Evolutionary conservation across 2,888 invertebrate genomes (phyloP).

Genomic region (Zaprionus obscuricornis): DNA sequence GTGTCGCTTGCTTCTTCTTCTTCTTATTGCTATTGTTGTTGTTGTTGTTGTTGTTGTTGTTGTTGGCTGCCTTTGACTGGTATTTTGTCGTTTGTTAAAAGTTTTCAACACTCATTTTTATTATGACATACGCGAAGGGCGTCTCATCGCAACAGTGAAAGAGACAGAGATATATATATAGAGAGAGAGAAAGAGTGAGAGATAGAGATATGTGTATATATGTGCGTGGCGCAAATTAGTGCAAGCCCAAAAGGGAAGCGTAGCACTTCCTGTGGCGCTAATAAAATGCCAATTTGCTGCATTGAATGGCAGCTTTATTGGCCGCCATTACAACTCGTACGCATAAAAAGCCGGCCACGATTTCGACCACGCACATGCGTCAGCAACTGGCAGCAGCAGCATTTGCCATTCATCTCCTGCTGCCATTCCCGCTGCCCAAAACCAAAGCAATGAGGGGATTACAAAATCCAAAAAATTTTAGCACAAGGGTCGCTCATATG

Average conservation of each 20-base stretch:
- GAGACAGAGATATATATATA: neutral
- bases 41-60: neutral
- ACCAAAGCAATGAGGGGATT: too few relatives aligned
- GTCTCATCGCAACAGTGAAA: neutral
- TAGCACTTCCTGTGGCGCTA: conserved; percentile 46
- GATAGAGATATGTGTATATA: too few relatives aligned
- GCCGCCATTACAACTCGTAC: conserved; percentile 76
- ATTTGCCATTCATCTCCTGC: too few relatives aligned
- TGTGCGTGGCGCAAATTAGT: too few relatives aligned
- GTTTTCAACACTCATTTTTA: conserved; percentile 75
- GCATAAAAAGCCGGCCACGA: conserved; percentile 64
- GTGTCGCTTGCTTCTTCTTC: conserved; percentile 16
- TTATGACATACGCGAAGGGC: conserved; percentile 68
- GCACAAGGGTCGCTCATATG: neutral
- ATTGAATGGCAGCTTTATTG: conserved; percentile 74
- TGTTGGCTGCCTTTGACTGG: conserved; percentile 41
- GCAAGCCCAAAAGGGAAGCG: neutral
- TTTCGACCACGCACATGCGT: conserved; percentile 47
- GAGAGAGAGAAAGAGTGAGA: neutral
- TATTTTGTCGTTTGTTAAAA: conserved; percentile 75
- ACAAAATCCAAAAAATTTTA: too few relatives aligned
- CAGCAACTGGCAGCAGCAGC: conserved; percentile 9
- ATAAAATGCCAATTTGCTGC: conserved; percentile 77
- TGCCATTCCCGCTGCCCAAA: too few relatives aligned
- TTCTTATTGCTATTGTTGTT: conserved; percentile 5